These are phyloP conservation scores for Cyrtodaria siliqua DNA, from an alignment of 2,888 invertebrate genomes.

Conservation along the genomic window DNA sequence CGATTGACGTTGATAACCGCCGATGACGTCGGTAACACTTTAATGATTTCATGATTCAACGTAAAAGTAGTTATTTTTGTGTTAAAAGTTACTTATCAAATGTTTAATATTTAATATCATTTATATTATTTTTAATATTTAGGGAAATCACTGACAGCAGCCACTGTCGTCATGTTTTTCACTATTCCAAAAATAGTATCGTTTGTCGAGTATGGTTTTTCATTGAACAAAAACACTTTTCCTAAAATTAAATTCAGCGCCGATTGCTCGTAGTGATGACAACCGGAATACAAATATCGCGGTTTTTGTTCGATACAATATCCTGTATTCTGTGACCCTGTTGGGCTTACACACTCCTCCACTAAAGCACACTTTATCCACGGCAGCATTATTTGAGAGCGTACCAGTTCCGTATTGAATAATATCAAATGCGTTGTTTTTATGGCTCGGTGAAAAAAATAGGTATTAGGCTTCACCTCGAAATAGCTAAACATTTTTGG, in stretches of 20 bases:
- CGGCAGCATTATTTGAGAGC: slow-evolving; percentile 91
- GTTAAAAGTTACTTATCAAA: no score
- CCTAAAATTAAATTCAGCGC: slow-evolving; percentile 96
- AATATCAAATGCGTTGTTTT: slow-evolving; percentile 89
- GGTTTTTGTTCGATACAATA: slow-evolving; percentile 97
- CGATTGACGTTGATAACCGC: no score
- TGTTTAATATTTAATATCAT: no score
- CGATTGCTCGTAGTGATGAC: slow-evolving; percentile 96
- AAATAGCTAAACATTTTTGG: slow-evolving; percentile 98
- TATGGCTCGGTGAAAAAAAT: slow-evolving; percentile 96
- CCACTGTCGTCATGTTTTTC: slow-evolving; percentile 28
- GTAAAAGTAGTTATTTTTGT: no score
- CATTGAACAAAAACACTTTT: slow-evolving; percentile 89
- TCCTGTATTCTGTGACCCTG: slow-evolving; percentile 93
- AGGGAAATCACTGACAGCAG: background rate
- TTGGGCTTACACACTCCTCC: slow-evolving; percentile 96
- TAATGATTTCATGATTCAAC: no score
- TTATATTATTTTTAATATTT: no score
- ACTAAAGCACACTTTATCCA: slow-evolving; percentile 97
- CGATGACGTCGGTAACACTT: no score
- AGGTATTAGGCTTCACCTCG: slow-evolving; percentile 93
- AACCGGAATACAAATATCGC: slow-evolving; percentile 96
- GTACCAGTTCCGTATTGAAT: slow-evolving; percentile 90
- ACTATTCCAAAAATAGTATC: slow-evolving; percentile 73
- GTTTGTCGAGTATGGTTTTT: slow-evolving; percentile 64